Base-by-base conservation (phyloP, 2,797 vertebrate species). In the Crax fasciolata region DNA sequence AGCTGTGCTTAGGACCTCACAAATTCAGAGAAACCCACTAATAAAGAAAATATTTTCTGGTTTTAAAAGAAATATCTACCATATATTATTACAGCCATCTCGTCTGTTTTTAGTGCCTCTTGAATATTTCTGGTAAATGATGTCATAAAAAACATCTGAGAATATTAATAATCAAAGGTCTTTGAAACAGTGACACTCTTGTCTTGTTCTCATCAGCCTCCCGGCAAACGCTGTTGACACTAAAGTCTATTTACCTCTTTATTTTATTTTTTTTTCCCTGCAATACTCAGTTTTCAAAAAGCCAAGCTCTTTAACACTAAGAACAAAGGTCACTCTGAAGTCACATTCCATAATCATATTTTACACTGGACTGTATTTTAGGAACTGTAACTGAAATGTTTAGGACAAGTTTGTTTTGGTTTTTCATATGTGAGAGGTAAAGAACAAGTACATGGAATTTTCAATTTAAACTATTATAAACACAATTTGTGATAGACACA, bases 121-220 rank as follows among this genome's bases (percentile, higher is more conserved):
- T 73, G 24, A 77, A 54, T 79, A 58, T 93, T 93, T 86, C 68
- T 89, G 63, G 81, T 85, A 95, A 96, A 62, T 89, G 30, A 85
- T 32, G 30, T 83, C 88, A 87, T 91, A 68, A 88, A 81, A 89
- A 74, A n/a, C 32, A 77, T 96, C 43, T 71, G 43, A 86, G 68
- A 74, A 66, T 84, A 92, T 44, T 68, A 59, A 65, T 63, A 44
- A 89, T 80, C 86, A 94, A 92, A 85, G 11, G 13, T 52, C 17
- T 84, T 49, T 54, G 58, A 91, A 93, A 95, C 39, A 96, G 66
- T 84, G 63, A 43, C 5, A 15, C 20, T 85, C 19, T 94, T 94
- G 5, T 90, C 84, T 48, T 65, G 11, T 84, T 77, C 48, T 66
- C 51, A 93, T 77, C 67, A 43, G 27, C 27, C 4, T 94, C n/a